Evolutionary conservation across 2,113 vertebrate genomes (phyloP).

Genomic region (Diphyllodes magnificus): DNA sequence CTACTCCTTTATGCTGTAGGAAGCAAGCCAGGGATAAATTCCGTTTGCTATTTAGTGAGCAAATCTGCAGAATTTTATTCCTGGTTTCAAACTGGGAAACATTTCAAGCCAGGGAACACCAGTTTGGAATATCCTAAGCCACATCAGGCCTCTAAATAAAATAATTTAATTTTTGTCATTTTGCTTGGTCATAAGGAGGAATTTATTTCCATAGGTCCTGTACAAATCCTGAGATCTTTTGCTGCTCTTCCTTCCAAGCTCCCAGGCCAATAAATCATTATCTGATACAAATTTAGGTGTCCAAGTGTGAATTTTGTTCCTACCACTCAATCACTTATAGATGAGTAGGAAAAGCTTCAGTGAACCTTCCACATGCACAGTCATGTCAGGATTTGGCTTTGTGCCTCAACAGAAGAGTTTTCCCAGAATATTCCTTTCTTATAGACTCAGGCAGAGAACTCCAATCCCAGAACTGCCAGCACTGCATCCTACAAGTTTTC

Average conservation of each 20-base stretch:
- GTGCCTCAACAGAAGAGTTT: background rate
- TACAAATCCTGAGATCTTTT: background rate
- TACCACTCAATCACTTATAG: background rate
- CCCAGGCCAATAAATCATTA: background rate
- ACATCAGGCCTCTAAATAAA: background rate
- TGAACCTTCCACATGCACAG: background rate
- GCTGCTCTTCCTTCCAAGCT: background rate
- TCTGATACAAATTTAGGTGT: background rate
- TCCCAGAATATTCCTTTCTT: background rate
- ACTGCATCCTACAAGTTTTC: background rate
- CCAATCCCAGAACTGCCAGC: background rate
- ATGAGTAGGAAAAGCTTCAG: background rate
- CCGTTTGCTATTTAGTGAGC: background rate
- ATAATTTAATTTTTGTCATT: background rate
- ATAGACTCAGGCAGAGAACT: background rate
- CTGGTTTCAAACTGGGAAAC: background rate
- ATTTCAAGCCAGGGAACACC: background rate
- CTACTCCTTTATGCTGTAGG: background rate
- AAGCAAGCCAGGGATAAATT: background rate
- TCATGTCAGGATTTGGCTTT: background rate
- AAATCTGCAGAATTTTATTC: background rate
- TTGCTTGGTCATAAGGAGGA: background rate
- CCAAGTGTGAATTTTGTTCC: background rate
- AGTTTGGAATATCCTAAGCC: background rate
- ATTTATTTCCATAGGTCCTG: background rate